Evolutionary conservation across 2,113 vertebrate genomes (phyloP).

Genomic region (pig (Sus scrofa)): T2T-Sscrofa CM000821.6:49368001-49368500

Average conservation of each 20-base stretch:
- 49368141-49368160: not conserved
- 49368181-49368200: not conserved
- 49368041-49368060: not conserved
- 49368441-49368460: constrained; percentile 38
- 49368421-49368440: not conserved
- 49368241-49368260: not conserved
- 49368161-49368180: not conserved
- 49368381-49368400: not conserved
- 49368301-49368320: not conserved
- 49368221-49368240: not conserved
- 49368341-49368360: not conserved
- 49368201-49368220: not conserved
- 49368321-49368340: not conserved
- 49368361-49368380: not conserved
- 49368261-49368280: not conserved
- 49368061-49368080: not conserved
- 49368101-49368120: not conserved
- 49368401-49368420: not conserved
- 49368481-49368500: not conserved
- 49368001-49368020: not conserved
- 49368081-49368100: not conserved
- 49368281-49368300: not conserved
- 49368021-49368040: not conserved
- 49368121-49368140: not conserved
- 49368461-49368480: not conserved